Evolutionary conservation across 2,888 invertebrate species (phyloP).

Genomic region (Volucella inanis): DNA sequence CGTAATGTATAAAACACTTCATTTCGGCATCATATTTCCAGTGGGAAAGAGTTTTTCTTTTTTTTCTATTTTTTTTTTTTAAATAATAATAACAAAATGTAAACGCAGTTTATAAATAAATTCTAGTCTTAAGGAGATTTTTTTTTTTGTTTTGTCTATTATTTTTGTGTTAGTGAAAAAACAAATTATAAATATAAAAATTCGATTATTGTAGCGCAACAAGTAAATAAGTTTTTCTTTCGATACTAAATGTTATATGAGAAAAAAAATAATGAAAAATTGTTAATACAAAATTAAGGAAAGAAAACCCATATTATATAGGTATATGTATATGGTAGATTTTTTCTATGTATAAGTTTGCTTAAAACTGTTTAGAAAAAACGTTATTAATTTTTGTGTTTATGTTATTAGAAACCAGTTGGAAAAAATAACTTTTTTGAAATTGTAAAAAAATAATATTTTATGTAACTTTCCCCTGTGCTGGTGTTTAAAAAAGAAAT

Average conservation of each 20-base stretch:
- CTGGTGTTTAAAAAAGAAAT: too few species aligned
- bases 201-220: slow-evolving; percentile 54
- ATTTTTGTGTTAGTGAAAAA: too few species aligned
- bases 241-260: slow-evolving; percentile 29
- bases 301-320: not conserved
- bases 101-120: slow-evolving; percentile 60
- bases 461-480: not conserved
- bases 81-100: slow-evolving; percentile 22
- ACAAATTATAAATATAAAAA: slow-evolving; percentile 23
- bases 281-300: slow-evolving; percentile 31
- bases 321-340: slow-evolving; percentile 4
- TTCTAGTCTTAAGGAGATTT: slow-evolving; percentile 74
- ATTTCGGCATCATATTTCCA: slow-evolving; percentile 48
- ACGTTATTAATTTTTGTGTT: too few species aligned
- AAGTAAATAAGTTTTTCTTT: slow-evolving; percentile 20
- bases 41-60: slow-evolving; percentile 6
- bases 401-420: not conserved
- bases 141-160: not conserved
- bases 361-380: slow-evolving; percentile 4
- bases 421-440: not conserved
- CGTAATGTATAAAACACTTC: slow-evolving; percentile 32
- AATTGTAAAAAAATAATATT: not conserved
- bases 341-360: slow-evolving; percentile 14
- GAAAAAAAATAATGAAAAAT: not conserved
- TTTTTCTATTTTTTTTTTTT: not conserved